phyloP scores from a whole-genome alignment of 2,888 invertebrate genomes.

The Himalopsyche anomala region DNA sequence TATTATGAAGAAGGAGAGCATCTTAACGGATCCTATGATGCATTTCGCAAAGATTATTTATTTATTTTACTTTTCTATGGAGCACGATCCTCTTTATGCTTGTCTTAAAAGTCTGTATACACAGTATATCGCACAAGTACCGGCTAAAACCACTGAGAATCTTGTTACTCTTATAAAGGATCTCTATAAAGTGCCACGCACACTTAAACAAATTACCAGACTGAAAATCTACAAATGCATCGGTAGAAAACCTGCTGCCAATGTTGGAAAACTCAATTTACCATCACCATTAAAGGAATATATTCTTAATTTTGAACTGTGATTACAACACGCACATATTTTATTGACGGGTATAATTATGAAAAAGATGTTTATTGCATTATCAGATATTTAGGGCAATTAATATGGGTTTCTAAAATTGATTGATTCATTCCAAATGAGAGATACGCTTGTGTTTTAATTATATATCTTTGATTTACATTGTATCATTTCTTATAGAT shows the following conservation, averaged over 20 bases:
- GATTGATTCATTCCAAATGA: too few relatives aligned
- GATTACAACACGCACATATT: conserved; percentile 48
- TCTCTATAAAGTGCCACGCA: conserved; percentile 81
- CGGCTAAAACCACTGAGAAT: conserved; percentile 79
- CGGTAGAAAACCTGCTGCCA: conserved; percentile 79
- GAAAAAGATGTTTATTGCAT: too few relatives aligned
- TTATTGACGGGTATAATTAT: background rate
- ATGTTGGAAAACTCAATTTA: conserved; percentile 81
- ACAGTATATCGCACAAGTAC: conserved; percentile 80
- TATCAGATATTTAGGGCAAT: too few relatives aligned
- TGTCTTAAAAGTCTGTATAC: conserved; percentile 83
- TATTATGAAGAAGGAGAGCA: conserved; percentile 81
- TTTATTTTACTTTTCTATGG: conserved; percentile 82
- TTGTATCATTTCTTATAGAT: too few relatives aligned
- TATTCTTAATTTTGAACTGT: conserved; percentile 81
- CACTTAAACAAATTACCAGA: conserved; percentile 84
- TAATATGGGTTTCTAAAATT: too few relatives aligned
- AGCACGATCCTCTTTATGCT: conserved; percentile 81
- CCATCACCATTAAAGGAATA: conserved; percentile 83
- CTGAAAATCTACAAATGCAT: conserved; percentile 83
- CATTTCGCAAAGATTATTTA: conserved; percentile 81
- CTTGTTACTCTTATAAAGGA: conserved; percentile 80
- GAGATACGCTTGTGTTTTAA: too few relatives aligned
- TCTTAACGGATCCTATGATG: conserved; percentile 79
- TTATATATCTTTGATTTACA: too few relatives aligned